Base-by-base conservation (phyloP, 2,888 invertebrate genomes). In the Epinotia ramella region DNA sequence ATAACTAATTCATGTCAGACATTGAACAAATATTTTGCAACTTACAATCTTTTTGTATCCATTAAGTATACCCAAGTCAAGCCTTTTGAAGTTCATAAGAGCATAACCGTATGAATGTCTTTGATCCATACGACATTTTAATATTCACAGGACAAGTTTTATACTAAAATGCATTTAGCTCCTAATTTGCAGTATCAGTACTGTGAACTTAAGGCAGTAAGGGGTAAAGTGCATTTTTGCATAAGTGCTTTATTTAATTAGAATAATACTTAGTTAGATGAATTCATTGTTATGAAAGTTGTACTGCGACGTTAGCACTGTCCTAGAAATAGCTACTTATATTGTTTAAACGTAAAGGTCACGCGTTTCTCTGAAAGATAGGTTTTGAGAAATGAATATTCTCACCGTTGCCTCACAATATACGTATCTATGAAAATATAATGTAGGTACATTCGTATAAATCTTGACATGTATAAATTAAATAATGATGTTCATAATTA, bases 11-110 rank as follows among this genome's bases (percentile, higher is more conserved):
- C 33, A 40, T 66, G 60, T 73, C 65, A 16, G 57, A 65, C 62
- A 18, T 16, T 60, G 46, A 9, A 66, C 46, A 60, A 73, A 73
- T 73, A 73, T 73, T 53, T 70, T 70, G 70, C 70, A 53, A 33
- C 7, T 53, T 62, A 18, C 33, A 24, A 57, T 44, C 12, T 53
- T 62, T 57, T 65, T 56, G 28, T 18, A 11, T 46, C 3, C 11
- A 44, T 63, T 63, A 63, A 18, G 18, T 28, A 13, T 7, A 60
- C 7, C 60, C 3, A 24, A 59, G 59, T 59, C 16, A 13, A 53
- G 13, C 6, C 13, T 53, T n/a, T 13, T 53, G 53, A 63, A 33
- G 11, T 20, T 44, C 13, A 13, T 44, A 64, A 44, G n/a, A n/a
- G 33, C 40, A 7, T 62, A 40, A 44, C 5, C 20, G 6, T 13